Percentiles rank a stretch among this genome's conserved stretches.
Evolutionary conservation across 2,113 vertebrate genomes (phyloP).

Genomic region (Brachyistius frenatus): DNA sequence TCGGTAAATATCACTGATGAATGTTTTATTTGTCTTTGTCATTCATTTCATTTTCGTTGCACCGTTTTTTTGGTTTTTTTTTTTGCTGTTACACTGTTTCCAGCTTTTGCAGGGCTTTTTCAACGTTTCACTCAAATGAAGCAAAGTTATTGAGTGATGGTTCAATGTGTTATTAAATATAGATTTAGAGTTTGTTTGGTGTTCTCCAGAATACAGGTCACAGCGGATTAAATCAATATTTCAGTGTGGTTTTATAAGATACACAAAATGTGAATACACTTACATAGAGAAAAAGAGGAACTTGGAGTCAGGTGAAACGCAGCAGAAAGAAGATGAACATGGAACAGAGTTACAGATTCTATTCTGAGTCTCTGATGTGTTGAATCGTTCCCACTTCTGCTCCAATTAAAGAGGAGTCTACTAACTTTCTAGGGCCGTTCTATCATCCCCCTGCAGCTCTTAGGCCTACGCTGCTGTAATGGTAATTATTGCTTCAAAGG

Average conservation of each 20-base stretch:
- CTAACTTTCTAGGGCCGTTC: slow-evolving; percentile 61
- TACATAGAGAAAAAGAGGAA: neutral
- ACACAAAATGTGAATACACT: slow-evolving; percentile 8
- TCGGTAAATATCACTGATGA: slow-evolving; percentile 27
- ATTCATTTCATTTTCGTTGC: slow-evolving; percentile 25
- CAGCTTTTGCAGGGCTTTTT: slow-evolving; percentile 15
- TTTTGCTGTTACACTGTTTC: neutral
- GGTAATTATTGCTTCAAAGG: slow-evolving; percentile 85
- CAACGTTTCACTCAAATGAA: slow-evolving; percentile 20
- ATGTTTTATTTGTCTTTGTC: slow-evolving; percentile 39
- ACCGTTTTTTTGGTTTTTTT: neutral
- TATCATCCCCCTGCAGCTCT: slow-evolving; percentile 69
- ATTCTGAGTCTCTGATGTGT: slow-evolving; percentile 45
- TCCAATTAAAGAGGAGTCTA: slow-evolving; percentile 75
- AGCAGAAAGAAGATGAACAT: slow-evolving; percentile 6
- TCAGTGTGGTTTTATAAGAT: slow-evolving; percentile 22
- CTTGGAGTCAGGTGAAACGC: slow-evolving; percentile 11
- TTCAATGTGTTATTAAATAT: slow-evolving; percentile 50
- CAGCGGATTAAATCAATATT: slow-evolving; percentile 32
- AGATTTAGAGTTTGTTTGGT: slow-evolving; percentile 52
- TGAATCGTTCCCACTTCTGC: slow-evolving; percentile 47
- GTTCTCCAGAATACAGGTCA: slow-evolving; percentile 34
- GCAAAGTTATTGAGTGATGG: slow-evolving; percentile 33
- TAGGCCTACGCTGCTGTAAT: slow-evolving; percentile 58
- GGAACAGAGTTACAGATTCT: slow-evolving; percentile 22